These are phyloP conservation scores for Onthophagus taurus DNA, from an alignment of 1,140 invertebrate species.

Conservation along the genomic window DNA sequence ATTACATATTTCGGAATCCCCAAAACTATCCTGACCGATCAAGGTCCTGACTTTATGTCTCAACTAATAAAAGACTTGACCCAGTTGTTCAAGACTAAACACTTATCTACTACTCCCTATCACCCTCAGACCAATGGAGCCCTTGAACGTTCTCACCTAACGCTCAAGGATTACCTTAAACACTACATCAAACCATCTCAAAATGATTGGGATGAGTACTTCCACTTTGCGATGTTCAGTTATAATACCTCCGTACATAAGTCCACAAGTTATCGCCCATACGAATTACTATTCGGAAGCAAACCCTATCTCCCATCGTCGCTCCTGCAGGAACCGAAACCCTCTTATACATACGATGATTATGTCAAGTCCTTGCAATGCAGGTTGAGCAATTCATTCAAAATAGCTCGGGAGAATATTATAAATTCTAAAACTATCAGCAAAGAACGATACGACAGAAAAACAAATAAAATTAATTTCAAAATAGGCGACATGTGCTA, in stretches of 20 bases:
- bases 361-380: constrained; percentile 1
- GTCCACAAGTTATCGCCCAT: constrained; percentile 16
- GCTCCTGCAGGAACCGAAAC: constrained; percentile 4
- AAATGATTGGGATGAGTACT: constrained; percentile 29
- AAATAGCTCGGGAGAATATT: constrained; percentile 6
- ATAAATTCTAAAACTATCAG: constrained; percentile 1
- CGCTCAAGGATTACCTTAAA: constrained; percentile 24
- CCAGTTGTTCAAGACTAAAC: constrained; percentile 24
- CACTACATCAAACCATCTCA: constrained; percentile 29
- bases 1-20: constrained; percentile 28
- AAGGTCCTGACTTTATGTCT: constrained; percentile 30
- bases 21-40: constrained; percentile 31
- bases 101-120: background rate
- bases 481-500: constrained; percentile 5
- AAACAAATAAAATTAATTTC: background rate
- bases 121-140: constrained; percentile 4
- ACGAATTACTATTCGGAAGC: constrained; percentile 26
- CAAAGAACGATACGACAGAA: constrained; percentile 16
- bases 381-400: background rate
- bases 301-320: constrained; percentile 20
- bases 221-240: constrained; percentile 28
- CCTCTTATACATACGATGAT: constrained; percentile 11
- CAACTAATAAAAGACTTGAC: constrained; percentile 22
- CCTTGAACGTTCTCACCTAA: background rate
- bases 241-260: constrained; percentile 26